Evolutionary conservation across 2,113 vertebrate species (phyloP), one percentile per base, ranked within the genome.

Genomic region (Melanerpes aurifrons): DNA sequence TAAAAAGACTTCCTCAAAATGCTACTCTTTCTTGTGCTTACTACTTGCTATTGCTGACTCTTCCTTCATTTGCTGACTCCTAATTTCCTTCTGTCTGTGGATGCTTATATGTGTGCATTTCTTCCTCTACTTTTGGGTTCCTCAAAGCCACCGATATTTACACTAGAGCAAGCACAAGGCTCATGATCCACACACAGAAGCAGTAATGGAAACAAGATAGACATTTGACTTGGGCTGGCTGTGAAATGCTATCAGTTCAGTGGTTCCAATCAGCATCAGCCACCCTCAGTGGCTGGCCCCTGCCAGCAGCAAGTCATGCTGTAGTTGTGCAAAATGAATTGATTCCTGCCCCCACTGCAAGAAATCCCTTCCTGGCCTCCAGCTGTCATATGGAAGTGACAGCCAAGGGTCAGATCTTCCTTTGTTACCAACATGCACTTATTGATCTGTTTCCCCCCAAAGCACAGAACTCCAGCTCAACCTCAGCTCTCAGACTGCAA

Each of bases 401-500:
- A 85, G 93, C 63, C 82, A 21, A 82, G 81, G 69, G 74, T 84
- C 91, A 73, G 70, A 87, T 64, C 82, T 10, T 59, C 66, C 56
- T 76, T 76, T 82, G 68, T 89, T 76, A 62, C 70, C 71, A 85
- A 21, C 48, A 24, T 35, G 67, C 16, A 5, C 20, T 25, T 50
- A 82, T 47, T 47, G 68, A 95, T 87, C 75, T 70, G 50, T 37
- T 68, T 31, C 10, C 31, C 48, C 43, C 5, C 78, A 68, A 85
- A 94, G 89, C 71, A 79, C 74, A n/a, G 54, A 84, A 71, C 53
- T 82, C 61, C 87, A 78, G 66, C n/a, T 70, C 92, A 57, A 35
- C 25, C 70, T 63, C 77, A 74, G 35, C 66, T 78, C 53, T 53
- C 15, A 18, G 82, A 75, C 22, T 62, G 84, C 70, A 78, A 88